These are phyloP conservation scores for Lithobius niger DNA, from an alignment of 1,140 invertebrate species.

Conservation along the genomic window DNA sequence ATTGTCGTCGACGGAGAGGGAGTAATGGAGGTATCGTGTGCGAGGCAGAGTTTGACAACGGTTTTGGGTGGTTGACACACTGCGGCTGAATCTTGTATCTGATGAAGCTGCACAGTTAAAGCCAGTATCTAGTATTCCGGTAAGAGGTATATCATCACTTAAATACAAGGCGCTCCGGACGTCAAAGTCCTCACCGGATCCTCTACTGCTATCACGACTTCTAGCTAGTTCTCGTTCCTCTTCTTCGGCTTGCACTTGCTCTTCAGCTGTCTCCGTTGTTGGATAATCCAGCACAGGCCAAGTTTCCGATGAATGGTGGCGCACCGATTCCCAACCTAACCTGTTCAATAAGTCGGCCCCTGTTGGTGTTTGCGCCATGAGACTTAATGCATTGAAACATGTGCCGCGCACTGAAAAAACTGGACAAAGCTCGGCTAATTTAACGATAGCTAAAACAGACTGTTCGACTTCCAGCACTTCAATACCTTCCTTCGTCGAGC, in stretches of 20 bases:
- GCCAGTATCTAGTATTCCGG: neutral
- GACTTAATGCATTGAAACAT: constrained; percentile 69
- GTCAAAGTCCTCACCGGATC: neutral
- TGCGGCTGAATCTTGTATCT: too few species aligned
- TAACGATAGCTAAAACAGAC: constrained; percentile 45
- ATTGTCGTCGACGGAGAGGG: too few species aligned
- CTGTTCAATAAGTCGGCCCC: constrained; percentile 60
- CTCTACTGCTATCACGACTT: neutral
- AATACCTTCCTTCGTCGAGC: constrained; percentile 56
- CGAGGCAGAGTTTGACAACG: neutral
- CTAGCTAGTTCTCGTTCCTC: neutral
- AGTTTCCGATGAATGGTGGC: constrained; percentile 61
- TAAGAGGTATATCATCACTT: neutral
- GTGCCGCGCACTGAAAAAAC: constrained; percentile 76
- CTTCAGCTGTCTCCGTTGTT: neutral
- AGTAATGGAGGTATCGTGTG: too few species aligned
- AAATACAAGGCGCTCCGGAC: neutral
- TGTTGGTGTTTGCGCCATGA: constrained; percentile 63
- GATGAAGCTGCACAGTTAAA: too few species aligned
- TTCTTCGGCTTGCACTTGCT: neutral
- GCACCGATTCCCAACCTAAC: constrained; percentile 67
- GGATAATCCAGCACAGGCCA: constrained; percentile 57
- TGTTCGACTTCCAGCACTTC: constrained; percentile 48
- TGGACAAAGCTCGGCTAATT: constrained; percentile 56
- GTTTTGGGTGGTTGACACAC: too few species aligned